Conservation (phyloP, 2,797 vertebrate species). For the Thalassophryne amazonica region DNA sequence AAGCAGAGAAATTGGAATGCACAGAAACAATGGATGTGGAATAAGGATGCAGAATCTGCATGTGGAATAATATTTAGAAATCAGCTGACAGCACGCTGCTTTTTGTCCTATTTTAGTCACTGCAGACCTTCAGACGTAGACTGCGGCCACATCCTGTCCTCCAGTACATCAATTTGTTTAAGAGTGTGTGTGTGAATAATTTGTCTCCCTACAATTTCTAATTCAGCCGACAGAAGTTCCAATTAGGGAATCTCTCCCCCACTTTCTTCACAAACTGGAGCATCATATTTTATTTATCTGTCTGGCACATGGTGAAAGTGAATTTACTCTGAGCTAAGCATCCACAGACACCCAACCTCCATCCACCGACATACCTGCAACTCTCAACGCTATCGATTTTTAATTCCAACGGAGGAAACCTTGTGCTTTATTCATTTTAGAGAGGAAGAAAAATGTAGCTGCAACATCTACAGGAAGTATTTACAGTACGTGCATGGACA, state of each 20-base stretch:
- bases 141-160: conserved; percentile 20
- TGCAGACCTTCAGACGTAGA: conserved; percentile 28
- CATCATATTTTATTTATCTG: conserved; percentile 63
- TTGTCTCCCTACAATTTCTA: conserved; percentile 20
- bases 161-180: conserved; percentile 25
- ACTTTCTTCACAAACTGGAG: conserved; percentile 29
- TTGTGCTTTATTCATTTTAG: conserved; percentile 31
- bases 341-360: conserved; percentile 5
- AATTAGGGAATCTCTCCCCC: conserved; percentile 32
- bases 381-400: conserved; percentile 36
- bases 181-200: conserved; percentile 25
- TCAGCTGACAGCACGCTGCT: conserved; percentile 29
- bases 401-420: conserved; percentile 29
- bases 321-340: conserved; percentile 39
- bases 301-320: conserved; percentile 57
- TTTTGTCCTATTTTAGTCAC: conserved; percentile 40
- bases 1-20: conserved; percentile 16
- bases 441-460: neutral
- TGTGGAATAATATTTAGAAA: conserved; percentile 31
- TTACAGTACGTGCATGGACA: neutral
- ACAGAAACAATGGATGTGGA: conserved; percentile 7
- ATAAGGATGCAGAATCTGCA: conserved; percentile 25
- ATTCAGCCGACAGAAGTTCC: conserved; percentile 41
- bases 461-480: conserved; percentile 1
- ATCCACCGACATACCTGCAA: conserved; percentile 31